Base-by-base conservation (phyloP, 2,113 vertebrate species). In the Hiodon tergisus region DNA sequence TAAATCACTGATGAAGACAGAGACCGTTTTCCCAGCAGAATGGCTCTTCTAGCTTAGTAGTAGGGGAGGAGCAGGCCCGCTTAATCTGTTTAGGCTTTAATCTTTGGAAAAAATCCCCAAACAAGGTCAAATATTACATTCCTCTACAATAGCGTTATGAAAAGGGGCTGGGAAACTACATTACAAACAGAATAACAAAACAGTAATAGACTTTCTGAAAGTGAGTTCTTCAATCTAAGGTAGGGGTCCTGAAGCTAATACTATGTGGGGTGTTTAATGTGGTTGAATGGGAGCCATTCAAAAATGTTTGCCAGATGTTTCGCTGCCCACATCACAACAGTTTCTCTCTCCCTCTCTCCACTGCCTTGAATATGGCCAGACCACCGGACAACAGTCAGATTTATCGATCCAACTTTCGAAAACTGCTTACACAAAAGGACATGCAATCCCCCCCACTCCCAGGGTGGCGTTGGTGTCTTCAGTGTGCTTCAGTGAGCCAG, bases 361-460 rank as follows among this genome's bases (percentile, higher is more conserved):
- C 5, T 2, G 2, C 9, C 54, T 78, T 62, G 81, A 47, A 6
- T 78, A 60, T n/a, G 0, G 61, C 58, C 66, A 72, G 14, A 69
- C 13, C 3, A 69, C 70, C 72, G 73, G 1, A 0, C 74, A 55
- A 10, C 5, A 6, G 72, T 69, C 51, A 82, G 85, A 85, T 69
- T 85, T 90, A 93, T 92, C 82, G 91, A 91, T 92, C 85, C 81
- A 67, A 48, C 59, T 76, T 82, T 79, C 3, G 85, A 85, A 89
- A 91, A 92, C 87, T 85, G 89, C 89, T 89, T 90, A 92, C 89
- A 85, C 89, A 82, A 85, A 77, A 88, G 85, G 86, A 88, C 89
- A 87, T 82, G 14, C 50, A 11, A 66, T 79, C 78, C 83, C 77
- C 85, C 85, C 86, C 82, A 91, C 88, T 87, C 85, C 91, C 91